Evolutionary conservation across 2,888 invertebrate species (phyloP).

Genomic region (Meloe dianella): DNA sequence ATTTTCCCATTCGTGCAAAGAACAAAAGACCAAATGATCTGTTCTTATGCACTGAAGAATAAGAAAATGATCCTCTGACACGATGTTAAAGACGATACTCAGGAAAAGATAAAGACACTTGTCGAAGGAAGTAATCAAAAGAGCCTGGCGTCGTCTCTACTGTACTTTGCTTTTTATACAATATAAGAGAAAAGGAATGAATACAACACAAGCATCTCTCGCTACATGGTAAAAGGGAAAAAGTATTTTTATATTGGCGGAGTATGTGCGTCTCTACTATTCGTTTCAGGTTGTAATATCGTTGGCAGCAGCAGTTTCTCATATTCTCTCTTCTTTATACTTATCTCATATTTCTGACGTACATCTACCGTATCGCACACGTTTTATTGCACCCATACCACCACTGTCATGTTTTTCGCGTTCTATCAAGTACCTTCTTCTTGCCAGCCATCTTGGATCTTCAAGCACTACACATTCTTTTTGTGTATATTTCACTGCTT

Average conservation of each 20-base stretch:
- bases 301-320: conserved; percentile 43
- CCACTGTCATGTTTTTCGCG: conserved; percentile 42
- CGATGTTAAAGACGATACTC: conserved; percentile 35
- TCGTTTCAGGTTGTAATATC: conserved; percentile 24
- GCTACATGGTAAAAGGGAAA: conserved; percentile 15
- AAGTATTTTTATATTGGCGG: conserved; percentile 22
- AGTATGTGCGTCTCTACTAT: conserved; percentile 23
- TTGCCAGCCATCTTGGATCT: conserved; percentile 51
- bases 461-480: conserved; percentile 41
- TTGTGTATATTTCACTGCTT: conserved; percentile 32
- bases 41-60: conserved; percentile 31
- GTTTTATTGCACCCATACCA: conserved; percentile 53
- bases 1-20: conserved; percentile 14
- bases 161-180: conserved; percentile 8
- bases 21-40: conserved; percentile 25
- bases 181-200: conserved; percentile 2
- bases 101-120: conserved; percentile 38
- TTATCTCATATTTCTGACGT: conserved; percentile 53
- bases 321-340: conserved; percentile 37
- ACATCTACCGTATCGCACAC: conserved; percentile 54
- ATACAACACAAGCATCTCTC: conserved; percentile 16
- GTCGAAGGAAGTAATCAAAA: conserved; percentile 41
- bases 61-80: conserved; percentile 33
- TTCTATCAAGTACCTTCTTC: conserved; percentile 45
- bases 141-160: conserved; percentile 25